Percentiles rank a stretch among this genome's conserved stretches.
Conservation (phyloP, 2,888 invertebrate species). For the Coremacera marginata region DNA sequence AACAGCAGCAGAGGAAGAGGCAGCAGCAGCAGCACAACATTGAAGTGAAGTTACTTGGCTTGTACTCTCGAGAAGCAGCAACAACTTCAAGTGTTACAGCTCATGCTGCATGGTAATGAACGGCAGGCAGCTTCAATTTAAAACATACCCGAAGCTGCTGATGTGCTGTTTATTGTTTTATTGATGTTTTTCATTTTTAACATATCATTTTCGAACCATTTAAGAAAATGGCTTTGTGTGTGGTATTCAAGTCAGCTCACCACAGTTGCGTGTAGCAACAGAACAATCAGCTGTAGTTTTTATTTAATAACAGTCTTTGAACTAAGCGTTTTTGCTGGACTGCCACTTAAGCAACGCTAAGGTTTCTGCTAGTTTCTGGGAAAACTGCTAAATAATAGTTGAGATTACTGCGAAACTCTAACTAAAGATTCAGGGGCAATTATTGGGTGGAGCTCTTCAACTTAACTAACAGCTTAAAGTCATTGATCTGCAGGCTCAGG, state of each 20-base stretch:
- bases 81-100: not conserved
- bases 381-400: constrained; percentile 31
- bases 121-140: not conserved
- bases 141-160: not conserved
- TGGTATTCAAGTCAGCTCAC: not conserved
- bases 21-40: not conserved
- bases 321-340: not conserved
- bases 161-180: not conserved
- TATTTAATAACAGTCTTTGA: no score
- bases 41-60: not conserved
- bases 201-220: not conserved
- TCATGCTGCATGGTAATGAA: not conserved
- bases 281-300: not conserved
- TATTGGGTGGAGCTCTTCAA: no score
- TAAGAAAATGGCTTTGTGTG: constrained; percentile 4
- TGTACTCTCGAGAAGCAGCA: not conserved
- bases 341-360: not conserved
- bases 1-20: not conserved
- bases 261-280: constrained; percentile 10
- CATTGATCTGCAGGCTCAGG: not conserved
- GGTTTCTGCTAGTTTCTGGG: not conserved
- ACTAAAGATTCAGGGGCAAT: not conserved
- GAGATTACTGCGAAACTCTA: constrained; percentile 5
- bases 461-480: no score
- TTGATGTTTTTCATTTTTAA: not conserved